Conservation (phyloP, 2,888 invertebrate genomes). For the Phaonia tiefii region DNA sequence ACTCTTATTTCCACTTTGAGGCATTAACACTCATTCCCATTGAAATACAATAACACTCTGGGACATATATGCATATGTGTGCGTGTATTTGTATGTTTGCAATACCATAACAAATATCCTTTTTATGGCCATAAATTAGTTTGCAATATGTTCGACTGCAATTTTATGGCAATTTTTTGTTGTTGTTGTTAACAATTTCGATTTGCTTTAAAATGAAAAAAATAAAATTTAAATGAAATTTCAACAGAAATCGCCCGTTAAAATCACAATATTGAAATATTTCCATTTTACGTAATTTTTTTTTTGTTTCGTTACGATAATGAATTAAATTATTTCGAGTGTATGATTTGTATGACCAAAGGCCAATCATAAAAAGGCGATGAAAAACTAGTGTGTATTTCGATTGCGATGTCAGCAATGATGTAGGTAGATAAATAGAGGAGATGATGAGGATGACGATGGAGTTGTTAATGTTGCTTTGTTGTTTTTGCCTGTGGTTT, state of each 20-base stretch:
- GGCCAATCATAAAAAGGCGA: constrained; percentile 35
- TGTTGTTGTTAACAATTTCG: not conserved
- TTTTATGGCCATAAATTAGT: constrained; percentile 61
- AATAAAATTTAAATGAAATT: constrained; percentile 8
- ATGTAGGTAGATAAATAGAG: no score
- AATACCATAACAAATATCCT: constrained; percentile 44
- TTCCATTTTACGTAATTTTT: not conserved
- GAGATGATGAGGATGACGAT: not conserved
- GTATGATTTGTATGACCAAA: constrained; percentile 51
- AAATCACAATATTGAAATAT: constrained; percentile 33
- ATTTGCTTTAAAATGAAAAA: not conserved
- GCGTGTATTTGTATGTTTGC: no score
- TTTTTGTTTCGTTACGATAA: constrained; percentile 8
- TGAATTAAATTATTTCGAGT: constrained; percentile 51
- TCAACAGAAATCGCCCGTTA: constrained; percentile 32
- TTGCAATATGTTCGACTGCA: constrained; percentile 37
- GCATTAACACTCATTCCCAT: no score
- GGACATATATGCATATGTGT: no score
- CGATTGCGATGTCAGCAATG: not conserved
- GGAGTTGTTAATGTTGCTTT: not conserved
- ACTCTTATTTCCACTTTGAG: no score
- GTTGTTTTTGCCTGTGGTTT: constrained; percentile 39
- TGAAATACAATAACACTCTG: no score
- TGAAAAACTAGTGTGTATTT: constrained; percentile 1
- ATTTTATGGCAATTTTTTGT: constrained; percentile 9